These are phyloP conservation scores for Antennarius striatus DNA, from an alignment of 2,113 vertebrate genomes.

Conservation along the genomic window DNA sequence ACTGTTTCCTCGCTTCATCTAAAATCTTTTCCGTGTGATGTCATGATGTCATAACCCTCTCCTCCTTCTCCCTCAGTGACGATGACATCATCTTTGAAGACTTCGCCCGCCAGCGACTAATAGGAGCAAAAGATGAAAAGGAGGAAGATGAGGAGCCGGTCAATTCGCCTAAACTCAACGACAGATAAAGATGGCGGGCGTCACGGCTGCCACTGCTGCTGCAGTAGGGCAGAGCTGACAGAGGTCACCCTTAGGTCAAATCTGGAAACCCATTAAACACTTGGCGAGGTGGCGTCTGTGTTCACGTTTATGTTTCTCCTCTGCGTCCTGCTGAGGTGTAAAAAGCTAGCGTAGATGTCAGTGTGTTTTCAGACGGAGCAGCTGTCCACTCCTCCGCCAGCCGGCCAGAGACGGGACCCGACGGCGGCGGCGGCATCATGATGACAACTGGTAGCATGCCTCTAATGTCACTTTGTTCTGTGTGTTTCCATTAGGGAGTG, in stretches of 20 bases:
- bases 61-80: constrained; percentile 75
- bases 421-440: neutral
- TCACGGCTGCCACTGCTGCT: constrained; percentile 1
- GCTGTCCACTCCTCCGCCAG: constrained; percentile 1
- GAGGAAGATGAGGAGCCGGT: constrained; percentile 85
- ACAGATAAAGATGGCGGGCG: constrained; percentile 67
- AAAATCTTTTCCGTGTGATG: neutral
- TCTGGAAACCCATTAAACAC: constrained; percentile 49
- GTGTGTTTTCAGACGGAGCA: constrained; percentile 36
- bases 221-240: constrained; percentile 43
- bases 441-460: constrained; percentile 47
- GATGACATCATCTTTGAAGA: constrained; percentile 98
- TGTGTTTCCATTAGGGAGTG: constrained; percentile 47
- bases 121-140: constrained; percentile 87
- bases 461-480: constrained; percentile 61
- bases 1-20: neutral
- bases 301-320: constrained; percentile 69
- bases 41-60: neutral
- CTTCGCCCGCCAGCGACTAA: constrained; percentile 93
- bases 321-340: constrained; percentile 55
- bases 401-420: neutral
- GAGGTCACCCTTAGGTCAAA: constrained; percentile 45
- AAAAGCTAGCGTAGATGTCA: constrained; percentile 29
- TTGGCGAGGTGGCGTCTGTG: constrained; percentile 61
- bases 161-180: constrained; percentile 83